Conservation (phyloP, 2,888 invertebrate species). For the Apodemia hepburni region DNA sequence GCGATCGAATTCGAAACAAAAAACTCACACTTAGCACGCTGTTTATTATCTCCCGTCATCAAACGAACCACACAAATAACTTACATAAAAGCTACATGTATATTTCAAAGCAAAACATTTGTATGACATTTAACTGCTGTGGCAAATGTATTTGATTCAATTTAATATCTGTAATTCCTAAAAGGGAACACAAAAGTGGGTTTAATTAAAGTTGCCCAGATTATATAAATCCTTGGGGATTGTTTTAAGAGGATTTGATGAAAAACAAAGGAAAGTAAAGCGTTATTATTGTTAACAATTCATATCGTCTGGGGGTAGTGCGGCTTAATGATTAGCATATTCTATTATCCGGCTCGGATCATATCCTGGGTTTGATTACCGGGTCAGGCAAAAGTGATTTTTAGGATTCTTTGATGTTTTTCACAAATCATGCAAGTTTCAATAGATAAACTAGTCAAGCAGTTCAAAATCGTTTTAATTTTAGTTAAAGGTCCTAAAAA, state of each 20-base stretch:
- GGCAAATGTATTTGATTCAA: constrained; percentile 23
- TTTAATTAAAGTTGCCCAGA: constrained; percentile 22
- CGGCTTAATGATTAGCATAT: no score
- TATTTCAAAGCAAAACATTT: constrained; percentile 27
- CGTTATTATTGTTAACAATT: not conserved
- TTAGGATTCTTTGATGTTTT: no score
- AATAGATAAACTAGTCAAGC: no score
- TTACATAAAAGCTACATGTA: constrained; percentile 19
- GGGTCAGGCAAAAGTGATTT: no score
- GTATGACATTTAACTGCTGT: constrained; percentile 24
- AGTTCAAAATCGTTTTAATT: no score
- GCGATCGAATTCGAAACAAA: no score
- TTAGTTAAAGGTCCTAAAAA: no score
- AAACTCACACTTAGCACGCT: no score
- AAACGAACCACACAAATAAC: not conserved
- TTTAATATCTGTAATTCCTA: constrained; percentile 23
- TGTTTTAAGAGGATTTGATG: constrained; percentile 9
- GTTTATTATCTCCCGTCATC: not conserved
- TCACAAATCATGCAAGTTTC: no score
- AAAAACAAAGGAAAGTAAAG: constrained; percentile 12
- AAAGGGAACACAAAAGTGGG: constrained; percentile 18
- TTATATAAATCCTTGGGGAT: constrained; percentile 11
- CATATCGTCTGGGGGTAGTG: not conserved
- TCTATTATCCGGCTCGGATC: no score
- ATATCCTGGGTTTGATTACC: no score